Conservation (phyloP, 2,888 invertebrate genomes). For the Mythimna lalbum region DNA sequence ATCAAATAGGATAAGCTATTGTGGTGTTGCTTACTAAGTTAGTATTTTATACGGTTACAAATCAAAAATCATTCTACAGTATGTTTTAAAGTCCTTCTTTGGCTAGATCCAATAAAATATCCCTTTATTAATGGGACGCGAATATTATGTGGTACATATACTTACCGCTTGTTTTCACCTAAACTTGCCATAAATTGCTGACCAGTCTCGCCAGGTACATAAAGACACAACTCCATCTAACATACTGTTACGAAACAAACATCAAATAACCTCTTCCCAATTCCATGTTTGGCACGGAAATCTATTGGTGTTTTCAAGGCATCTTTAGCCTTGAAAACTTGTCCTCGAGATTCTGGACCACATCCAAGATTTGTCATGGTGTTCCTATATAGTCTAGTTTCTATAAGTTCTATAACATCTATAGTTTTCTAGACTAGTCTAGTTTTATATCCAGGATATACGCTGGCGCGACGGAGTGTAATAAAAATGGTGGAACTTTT, state of each 20-base stretch:
- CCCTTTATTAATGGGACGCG: background rate
- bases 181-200: background rate
- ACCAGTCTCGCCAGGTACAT: slow-evolving; percentile 14
- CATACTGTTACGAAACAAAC: slow-evolving; percentile 35
- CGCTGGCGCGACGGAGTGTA: slow-evolving; percentile 69
- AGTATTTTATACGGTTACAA: background rate
- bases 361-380: slow-evolving; percentile 75
- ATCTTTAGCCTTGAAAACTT: slow-evolving; percentile 71
- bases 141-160: background rate
- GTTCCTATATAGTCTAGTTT: slow-evolving; percentile 45
- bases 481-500: slow-evolving; percentile 69
- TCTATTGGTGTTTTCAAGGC: slow-evolving; percentile 72
- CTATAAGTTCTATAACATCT: slow-evolving; percentile 22
- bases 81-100: background rate
- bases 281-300: slow-evolving; percentile 60
- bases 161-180: background rate
- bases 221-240: slow-evolving; percentile 22
- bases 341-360: slow-evolving; percentile 71
- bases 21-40: background rate
- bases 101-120: background rate
- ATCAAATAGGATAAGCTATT: background rate
- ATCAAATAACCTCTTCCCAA: slow-evolving; percentile 34
- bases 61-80: background rate
- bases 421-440: slow-evolving; percentile 38
- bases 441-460: slow-evolving; percentile 51